Evolutionary conservation across 92 coral and sea anemone species (phyloP).

Genomic region (Bergia puertoricense): DNA sequence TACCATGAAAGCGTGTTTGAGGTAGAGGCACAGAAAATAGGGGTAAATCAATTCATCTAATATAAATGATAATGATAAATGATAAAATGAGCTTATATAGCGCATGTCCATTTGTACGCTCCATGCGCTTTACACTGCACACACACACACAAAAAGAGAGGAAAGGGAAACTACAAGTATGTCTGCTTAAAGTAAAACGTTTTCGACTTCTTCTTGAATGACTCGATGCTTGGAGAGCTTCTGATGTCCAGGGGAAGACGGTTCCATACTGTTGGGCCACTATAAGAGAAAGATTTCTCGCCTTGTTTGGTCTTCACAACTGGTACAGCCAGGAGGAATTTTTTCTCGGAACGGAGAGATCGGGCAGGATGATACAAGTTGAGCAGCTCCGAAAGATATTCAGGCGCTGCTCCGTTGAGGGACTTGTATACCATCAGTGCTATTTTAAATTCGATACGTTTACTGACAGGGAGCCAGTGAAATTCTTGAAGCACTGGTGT

Average conservation of each 20-base stretch:
- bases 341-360: background rate
- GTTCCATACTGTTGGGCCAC: background rate
- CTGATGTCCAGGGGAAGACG: background rate
- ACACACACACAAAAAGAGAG: background rate
- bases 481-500: background rate
- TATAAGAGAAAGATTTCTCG: background rate
- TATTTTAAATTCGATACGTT: background rate
- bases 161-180: background rate
- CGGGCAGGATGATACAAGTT: background rate
- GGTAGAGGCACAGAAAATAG: too few species aligned
- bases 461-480: slow-evolving; percentile 36
- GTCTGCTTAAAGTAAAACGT: background rate
- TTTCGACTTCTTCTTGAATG: background rate
- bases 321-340: background rate
- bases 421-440: background rate
- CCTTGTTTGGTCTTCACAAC: background rate
- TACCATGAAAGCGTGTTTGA: too few species aligned
- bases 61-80: background rate
- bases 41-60: too few species aligned
- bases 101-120: background rate
- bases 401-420: background rate
- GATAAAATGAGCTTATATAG: background rate
- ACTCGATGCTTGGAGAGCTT: background rate
- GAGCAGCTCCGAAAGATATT: background rate
- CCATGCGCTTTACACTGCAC: background rate